A percentile compares a stretch with the other conserved stretches of the same genome.
These are phyloP conservation scores for Onychomys torridus DNA, from an alignment of 2,797 vertebrate genomes.

Conservation along the genomic window DNA sequence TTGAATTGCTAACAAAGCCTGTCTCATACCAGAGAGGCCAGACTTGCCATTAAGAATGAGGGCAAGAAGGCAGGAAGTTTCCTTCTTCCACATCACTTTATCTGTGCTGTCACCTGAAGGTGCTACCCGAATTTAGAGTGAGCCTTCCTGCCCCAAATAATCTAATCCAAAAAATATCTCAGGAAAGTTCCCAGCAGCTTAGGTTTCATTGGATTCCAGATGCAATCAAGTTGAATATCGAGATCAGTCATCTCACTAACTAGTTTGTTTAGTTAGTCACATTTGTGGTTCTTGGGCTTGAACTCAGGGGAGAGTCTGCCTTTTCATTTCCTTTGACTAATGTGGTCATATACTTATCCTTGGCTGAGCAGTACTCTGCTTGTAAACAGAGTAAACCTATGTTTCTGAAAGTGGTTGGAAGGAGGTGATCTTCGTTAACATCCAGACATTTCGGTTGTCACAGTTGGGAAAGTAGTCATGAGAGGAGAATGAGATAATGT, in stretches of 20 bases:
- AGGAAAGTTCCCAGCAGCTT: neutral
- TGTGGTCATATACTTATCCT: neutral
- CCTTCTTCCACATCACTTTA: neutral
- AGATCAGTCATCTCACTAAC: neutral
- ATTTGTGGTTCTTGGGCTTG: neutral
- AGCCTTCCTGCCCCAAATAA: neutral
- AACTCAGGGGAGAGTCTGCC: neutral
- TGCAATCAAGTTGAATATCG: neutral
- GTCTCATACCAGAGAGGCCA: neutral
- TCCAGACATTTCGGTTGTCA: slow-evolving; percentile 32
- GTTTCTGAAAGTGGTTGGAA: slow-evolving; percentile 38
- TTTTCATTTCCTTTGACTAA: slow-evolving; percentile 20
- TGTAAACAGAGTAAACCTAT: neutral
- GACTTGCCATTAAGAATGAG: neutral
- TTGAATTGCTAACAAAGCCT: neutral
- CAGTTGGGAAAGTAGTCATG: neutral
- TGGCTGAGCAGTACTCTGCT: neutral
- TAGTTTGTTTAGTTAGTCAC: neutral
- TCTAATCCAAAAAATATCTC: neutral
- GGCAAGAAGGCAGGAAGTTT: neutral
- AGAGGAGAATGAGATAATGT: neutral
- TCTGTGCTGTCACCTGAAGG: neutral
- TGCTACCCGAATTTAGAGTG: neutral
- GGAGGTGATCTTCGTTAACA: slow-evolving; percentile 24
- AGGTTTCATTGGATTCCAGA: neutral